These are phyloP conservation scores for Notiomystis cincta DNA, from an alignment of 2,113 vertebrate species.

Conservation along the genomic window DNA sequence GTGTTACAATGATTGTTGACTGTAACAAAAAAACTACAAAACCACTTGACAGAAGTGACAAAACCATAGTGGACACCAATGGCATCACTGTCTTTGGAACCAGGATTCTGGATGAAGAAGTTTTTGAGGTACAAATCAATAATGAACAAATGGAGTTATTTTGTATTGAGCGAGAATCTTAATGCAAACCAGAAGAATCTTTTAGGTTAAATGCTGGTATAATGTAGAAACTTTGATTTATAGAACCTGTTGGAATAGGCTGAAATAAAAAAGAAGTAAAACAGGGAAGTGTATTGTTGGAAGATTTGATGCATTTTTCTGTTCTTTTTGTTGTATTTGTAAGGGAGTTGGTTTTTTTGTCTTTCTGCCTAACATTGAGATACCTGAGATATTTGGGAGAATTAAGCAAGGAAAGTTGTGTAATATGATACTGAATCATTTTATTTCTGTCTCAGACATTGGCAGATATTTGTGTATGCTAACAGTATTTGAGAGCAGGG, in stretches of 20 bases:
- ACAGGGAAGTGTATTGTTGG: background rate
- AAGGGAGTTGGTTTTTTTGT: background rate
- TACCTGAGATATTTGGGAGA: background rate
- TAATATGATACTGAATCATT: background rate
- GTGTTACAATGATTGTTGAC: slow-evolving; percentile 93
- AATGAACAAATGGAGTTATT: background rate
- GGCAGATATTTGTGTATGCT: background rate
- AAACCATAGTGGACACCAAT: slow-evolving; percentile 80
- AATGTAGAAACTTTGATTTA: background rate
- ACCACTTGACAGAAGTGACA: slow-evolving; percentile 85
- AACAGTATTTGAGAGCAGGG: background rate
- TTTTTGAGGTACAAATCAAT: slow-evolving; percentile 85
- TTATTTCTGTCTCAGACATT: background rate
- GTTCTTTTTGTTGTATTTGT: background rate
- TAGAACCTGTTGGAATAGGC: background rate
- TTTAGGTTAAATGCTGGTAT: background rate
- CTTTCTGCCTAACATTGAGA: background rate
- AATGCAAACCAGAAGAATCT: background rate
- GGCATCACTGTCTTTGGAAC: slow-evolving; percentile 93
- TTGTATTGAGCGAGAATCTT: background rate
- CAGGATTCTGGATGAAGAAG: slow-evolving; percentile 89
- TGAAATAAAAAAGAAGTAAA: background rate
- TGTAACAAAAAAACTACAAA: slow-evolving; percentile 92
- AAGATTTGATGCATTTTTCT: background rate
- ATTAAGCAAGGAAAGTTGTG: background rate